These are phyloP conservation scores for Malacosoma neustria DNA, from an alignment of 2,888 invertebrate genomes.

Conservation along the genomic window DNA sequence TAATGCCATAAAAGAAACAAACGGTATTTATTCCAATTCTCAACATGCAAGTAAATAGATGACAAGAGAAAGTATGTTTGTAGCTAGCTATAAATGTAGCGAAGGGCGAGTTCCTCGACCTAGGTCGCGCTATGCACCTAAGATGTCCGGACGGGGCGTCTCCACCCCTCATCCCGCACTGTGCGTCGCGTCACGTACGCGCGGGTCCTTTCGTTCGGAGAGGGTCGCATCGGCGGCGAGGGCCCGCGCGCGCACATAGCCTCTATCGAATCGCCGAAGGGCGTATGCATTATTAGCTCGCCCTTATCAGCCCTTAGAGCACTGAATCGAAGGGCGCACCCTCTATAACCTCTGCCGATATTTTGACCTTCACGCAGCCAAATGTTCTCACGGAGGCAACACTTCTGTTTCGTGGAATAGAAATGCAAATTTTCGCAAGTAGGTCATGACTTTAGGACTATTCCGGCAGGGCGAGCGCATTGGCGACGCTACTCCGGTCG, in stretches of 20 bases:
- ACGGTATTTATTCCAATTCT: conserved; percentile 32
- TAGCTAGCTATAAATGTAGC: conserved; percentile 22
- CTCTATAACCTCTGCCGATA: conserved; percentile 18
- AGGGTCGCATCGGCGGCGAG: conserved; percentile 27
- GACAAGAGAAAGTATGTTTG: conserved; percentile 19
- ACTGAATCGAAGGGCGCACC: conserved; percentile 15
- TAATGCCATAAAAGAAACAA: conserved; percentile 16
- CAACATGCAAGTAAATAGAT: conserved; percentile 33
- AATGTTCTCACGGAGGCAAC: background rate
- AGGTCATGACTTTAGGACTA: conserved; percentile 43
- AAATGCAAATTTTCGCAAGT: conserved; percentile 21
- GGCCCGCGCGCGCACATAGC: conserved; percentile 55
- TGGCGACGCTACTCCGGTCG: conserved; percentile 58
- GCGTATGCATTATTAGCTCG: conserved; percentile 59
- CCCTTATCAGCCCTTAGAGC: conserved; percentile 30
- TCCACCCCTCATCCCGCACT: conserved; percentile 9
- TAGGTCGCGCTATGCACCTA: conserved; percentile 44
- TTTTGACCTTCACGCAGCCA: conserved; percentile 17
- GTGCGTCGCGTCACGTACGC: conserved; percentile 48
- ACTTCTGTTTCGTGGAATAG: background rate
- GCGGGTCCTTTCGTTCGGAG: conserved; percentile 53
- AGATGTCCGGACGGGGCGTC: conserved; percentile 40
- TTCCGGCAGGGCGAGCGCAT: conserved; percentile 36
- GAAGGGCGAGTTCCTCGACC: conserved; percentile 42
- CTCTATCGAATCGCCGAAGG: conserved; percentile 56